phyloP scores from a whole-genome alignment of 2,888 invertebrate species.

The Hemaris fuciformis region DNA sequence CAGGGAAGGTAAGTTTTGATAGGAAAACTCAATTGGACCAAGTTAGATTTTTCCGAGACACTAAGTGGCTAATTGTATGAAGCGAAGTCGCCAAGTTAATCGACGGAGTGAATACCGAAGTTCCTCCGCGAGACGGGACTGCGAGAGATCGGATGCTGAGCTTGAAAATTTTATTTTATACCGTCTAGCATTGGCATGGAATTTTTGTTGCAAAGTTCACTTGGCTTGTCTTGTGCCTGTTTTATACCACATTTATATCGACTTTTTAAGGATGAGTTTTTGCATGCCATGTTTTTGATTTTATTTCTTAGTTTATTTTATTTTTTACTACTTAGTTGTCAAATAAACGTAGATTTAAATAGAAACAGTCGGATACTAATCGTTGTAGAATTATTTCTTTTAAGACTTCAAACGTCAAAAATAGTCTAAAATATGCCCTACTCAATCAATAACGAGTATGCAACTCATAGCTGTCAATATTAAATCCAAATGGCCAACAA shows the following conservation, averaged over 20 bases:
- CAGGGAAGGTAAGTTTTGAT: constrained; percentile 28
- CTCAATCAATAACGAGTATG: too few species aligned
- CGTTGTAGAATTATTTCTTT: too few species aligned
- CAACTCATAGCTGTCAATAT: too few species aligned
- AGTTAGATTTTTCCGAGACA: constrained; percentile 48
- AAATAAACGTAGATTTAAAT: too few species aligned
- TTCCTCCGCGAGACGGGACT: constrained; percentile 31
- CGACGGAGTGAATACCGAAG: constrained; percentile 67
- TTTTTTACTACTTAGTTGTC: too few species aligned
- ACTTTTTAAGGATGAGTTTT: too few species aligned
- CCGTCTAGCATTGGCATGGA: background rate
- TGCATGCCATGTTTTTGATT: too few species aligned
- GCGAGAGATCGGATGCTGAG: constrained; percentile 17
- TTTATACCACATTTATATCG: background rate
- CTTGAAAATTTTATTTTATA: constrained; percentile 18
- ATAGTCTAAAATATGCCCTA: too few species aligned
- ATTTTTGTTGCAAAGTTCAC: background rate
- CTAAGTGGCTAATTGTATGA: constrained; percentile 68
- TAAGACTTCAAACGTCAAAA: too few species aligned
- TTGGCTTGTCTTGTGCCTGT: background rate
- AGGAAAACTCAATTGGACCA: constrained; percentile 30
- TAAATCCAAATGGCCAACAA: too few species aligned
- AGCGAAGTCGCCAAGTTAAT: constrained; percentile 68
- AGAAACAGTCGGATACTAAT: too few species aligned
- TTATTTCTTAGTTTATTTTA: too few species aligned